Percentiles rank a stretch among this genome's conserved stretches.
Evolutionary conservation across 2,797 vertebrate genomes (phyloP).

Genomic region (Hafferia zeledoni): DNA sequence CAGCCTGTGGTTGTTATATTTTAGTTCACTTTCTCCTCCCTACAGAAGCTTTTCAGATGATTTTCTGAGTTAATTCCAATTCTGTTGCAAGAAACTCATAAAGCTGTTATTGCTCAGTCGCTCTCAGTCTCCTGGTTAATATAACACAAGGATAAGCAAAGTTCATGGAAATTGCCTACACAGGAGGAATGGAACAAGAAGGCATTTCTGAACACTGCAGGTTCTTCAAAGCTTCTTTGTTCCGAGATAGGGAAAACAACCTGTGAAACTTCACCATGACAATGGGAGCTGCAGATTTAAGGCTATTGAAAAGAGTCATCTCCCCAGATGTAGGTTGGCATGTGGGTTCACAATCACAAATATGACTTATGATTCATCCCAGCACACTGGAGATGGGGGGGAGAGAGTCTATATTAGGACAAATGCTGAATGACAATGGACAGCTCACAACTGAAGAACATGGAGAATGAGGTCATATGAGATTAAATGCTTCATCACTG

Average conservation of each 20-base stretch:
- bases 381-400: background rate
- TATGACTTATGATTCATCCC: slow-evolving; percentile 57
- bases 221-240: slow-evolving; percentile 52
- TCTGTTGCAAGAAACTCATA: background rate
- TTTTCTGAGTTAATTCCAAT: background rate
- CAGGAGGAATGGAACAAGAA: slow-evolving; percentile 3
- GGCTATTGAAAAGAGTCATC: slow-evolving; percentile 27
- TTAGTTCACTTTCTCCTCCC: background rate
- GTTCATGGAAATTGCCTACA: slow-evolving; percentile 28
- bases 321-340: slow-evolving; percentile 51
- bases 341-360: slow-evolving; percentile 41
- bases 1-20: background rate
- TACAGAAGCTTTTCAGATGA: background rate
- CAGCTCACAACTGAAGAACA: slow-evolving; percentile 33
- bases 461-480: slow-evolving; percentile 15
- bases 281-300: slow-evolving; percentile 26
- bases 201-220: background rate
- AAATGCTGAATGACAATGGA: background rate
- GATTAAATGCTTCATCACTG: background rate
- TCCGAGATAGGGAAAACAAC: slow-evolving; percentile 33
- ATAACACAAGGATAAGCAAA: slow-evolving; percentile 6
- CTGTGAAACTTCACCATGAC: slow-evolving; percentile 19
- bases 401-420: slow-evolving; percentile 35
- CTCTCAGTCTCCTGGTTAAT: background rate
- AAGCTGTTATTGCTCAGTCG: slow-evolving; percentile 26